A percentile compares a stretch with the other conserved stretches of the same genome.
Evolutionary conservation across 1,140 invertebrate species (phyloP).

Genomic region (Sesamia nonagrioides): DNA sequence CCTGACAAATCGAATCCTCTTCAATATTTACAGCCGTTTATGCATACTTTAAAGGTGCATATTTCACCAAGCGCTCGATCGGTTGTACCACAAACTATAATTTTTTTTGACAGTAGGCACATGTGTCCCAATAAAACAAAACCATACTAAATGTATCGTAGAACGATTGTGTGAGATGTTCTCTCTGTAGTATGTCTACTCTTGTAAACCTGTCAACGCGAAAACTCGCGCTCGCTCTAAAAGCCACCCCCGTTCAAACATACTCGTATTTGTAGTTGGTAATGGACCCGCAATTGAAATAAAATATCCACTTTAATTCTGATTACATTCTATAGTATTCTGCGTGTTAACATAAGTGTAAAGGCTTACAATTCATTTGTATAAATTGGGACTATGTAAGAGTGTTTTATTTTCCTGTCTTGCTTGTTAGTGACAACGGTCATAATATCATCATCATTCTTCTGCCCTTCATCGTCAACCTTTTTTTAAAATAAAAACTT

Average conservation of each 20-base stretch:
- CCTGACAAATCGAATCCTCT: too few relatives aligned
- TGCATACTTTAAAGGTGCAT: too few relatives aligned
- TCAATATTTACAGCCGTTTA: too few relatives aligned
- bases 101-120: too few relatives aligned
- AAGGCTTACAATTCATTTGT: slow-evolving; percentile 1
- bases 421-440: background rate
- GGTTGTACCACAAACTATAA: too few relatives aligned
- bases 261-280: slow-evolving; percentile 49
- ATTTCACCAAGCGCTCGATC: too few relatives aligned
- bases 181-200: background rate
- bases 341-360: background rate
- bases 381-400: too few relatives aligned
- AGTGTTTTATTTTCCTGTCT: background rate
- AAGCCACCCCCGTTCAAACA: slow-evolving; percentile 47
- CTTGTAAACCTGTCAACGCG: background rate
- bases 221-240: slow-evolving; percentile 24
- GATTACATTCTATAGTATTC: slow-evolving; percentile 21
- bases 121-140: too few relatives aligned
- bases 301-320: slow-evolving; percentile 45
- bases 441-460: too few relatives aligned
- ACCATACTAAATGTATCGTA: background rate
- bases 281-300: slow-evolving; percentile 49
- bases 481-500: too few relatives aligned
- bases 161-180: background rate
- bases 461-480: too few relatives aligned